Evolutionary conservation across 2,888 invertebrate genomes (phyloP).

Genomic region (Callyntrura guangdongensis): DNA sequence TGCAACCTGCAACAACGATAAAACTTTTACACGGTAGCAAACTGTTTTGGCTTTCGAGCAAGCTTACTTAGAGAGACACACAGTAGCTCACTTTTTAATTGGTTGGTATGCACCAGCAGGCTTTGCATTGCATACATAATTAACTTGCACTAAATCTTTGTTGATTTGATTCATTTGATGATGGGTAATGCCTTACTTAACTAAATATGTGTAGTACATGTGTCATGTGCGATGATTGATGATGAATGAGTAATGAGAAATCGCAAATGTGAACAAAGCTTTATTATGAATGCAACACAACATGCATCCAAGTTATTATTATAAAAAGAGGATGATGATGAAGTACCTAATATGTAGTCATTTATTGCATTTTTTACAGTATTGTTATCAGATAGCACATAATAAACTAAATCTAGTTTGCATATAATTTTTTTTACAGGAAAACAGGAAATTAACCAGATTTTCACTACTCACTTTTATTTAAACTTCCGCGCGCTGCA

Average conservation of each 20-base stretch:
- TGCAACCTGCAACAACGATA: too few species aligned
- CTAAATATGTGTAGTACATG: constrained; percentile 60
- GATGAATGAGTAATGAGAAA: constrained; percentile 51
- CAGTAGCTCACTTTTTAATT: neutral
- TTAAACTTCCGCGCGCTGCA: constrained; percentile 63
- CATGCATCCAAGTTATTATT: neutral
- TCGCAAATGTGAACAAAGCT: neutral
- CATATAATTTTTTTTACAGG: constrained; percentile 62
- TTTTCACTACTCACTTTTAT: constrained; percentile 71
- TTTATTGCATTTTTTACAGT: neutral
- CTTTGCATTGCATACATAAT: constrained; percentile 55
- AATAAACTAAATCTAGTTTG: constrained; percentile 63
- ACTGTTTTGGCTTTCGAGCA: too few species aligned
- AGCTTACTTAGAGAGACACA: too few species aligned
- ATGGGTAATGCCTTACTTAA: constrained; percentile 59
- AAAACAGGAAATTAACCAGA: constrained; percentile 76
- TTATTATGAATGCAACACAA: neutral
- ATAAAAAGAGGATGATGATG: too few species aligned
- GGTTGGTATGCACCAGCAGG: constrained; percentile 59
- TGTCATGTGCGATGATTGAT: constrained; percentile 39
- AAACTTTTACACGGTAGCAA: too few species aligned
- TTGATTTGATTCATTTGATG: constrained; percentile 44
- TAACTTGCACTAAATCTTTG: constrained; percentile 68
- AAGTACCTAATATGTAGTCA: too few species aligned
- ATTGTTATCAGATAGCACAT: constrained; percentile 70